Evolutionary conservation across 2,113 vertebrate genomes (phyloP).

Genomic region (Rhizomys pruinosus): DNA sequence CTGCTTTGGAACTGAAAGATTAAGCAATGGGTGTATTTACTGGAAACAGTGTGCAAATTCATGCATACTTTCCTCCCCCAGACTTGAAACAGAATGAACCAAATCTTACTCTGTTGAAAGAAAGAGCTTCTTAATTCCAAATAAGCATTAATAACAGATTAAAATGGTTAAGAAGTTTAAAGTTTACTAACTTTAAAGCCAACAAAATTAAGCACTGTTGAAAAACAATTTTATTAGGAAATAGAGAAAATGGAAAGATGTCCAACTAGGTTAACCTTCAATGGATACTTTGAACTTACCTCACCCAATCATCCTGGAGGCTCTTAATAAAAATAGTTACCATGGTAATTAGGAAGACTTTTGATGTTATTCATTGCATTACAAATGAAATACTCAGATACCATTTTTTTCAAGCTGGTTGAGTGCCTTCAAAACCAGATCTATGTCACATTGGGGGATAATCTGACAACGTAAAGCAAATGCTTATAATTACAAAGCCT

Average conservation of each 20-base stretch:
- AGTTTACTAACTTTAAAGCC: slow-evolving; percentile 15
- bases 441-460: not conserved
- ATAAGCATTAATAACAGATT: slow-evolving; percentile 20
- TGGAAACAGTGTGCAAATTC: not conserved
- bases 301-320: not conserved
- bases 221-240: slow-evolving; percentile 31
- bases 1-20: slow-evolving; percentile 39
- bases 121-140: slow-evolving; percentile 50
- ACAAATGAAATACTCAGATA: not conserved
- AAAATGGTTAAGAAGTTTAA: slow-evolving; percentile 48
- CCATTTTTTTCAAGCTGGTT: slow-evolving; percentile 26
- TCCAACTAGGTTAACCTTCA: slow-evolving; percentile 33
- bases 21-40: not conserved
- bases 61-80: not conserved
- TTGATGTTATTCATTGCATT: not conserved
- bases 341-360: not conserved
- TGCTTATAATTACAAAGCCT: slow-evolving; percentile 16
- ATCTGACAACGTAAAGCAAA: slow-evolving; percentile 22
- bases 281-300: slow-evolving; percentile 28
- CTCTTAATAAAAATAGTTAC: slow-evolving; percentile 44
- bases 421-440: not conserved
- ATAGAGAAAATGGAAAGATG: slow-evolving; percentile 1
- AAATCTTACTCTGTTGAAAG: slow-evolving; percentile 26
- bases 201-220: slow-evolving; percentile 28
- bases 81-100: slow-evolving; percentile 23